Base-by-base conservation (phyloP, 2,888 invertebrate species). In the Nebria salina region DNA sequence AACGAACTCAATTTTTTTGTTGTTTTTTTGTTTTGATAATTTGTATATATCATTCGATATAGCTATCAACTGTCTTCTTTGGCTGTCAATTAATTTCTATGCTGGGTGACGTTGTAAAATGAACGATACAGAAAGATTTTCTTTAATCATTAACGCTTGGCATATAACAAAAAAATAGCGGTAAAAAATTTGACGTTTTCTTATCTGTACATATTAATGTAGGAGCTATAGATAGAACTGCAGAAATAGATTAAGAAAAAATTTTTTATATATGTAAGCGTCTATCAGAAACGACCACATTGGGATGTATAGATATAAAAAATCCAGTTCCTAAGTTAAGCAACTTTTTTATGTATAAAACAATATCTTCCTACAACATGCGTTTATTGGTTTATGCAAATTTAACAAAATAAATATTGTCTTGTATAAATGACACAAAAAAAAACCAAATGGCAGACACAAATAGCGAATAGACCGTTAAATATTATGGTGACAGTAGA, bases 371-470 rank as follows among this genome's bases (percentile, higher is more conserved):
- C 70, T 54, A 42, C 70, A 43, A 25, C 72, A 43, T 25, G 70
- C 77, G n/a, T 70, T 68, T 77, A 77, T 77, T 77, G 70, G 77
- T 77, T 70, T 72, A 77, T 77, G 77, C 77, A 70, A 77, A 77
- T 77, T 77, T 68, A 43, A n/a, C 70, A 77, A 15, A 70, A 77
- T 77, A 77, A 77, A 77, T 77, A 70, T 72, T 77, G 70, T 77
- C 77, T 26, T 25, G 8, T 43, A 42, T 70, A 26, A 43, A 77
- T 42, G 66, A 77, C 43, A 76, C 65, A 76, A 76, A 77, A 5
- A 76, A 76, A 76, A 68, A 66, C 42, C 65, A 68, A 66, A 66
- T 68, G 43, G 13, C n/a, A 13, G 8, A 77, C 70, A 77, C 70
- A 68, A 75, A 75, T 66, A 43, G 42, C 66, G 68, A 65, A 76